Evolutionary conservation across 2,888 invertebrate species (phyloP), one percentile per base, ranked within the genome.

Genomic region (Yponomeuta plumbellus): DNA sequence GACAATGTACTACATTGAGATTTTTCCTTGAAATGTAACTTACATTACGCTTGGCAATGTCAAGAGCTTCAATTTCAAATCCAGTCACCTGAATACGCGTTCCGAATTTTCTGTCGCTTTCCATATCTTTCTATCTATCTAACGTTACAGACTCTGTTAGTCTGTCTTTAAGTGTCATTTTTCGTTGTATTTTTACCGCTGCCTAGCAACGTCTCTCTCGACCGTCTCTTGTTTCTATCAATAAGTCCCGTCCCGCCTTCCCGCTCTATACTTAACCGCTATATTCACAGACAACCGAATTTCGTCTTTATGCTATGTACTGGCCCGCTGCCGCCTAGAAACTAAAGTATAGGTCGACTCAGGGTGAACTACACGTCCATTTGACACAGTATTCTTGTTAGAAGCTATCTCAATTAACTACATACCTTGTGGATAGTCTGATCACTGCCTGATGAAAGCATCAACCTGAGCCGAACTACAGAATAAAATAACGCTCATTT

Each of bases 241-340:
- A 59, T 59, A 23, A 23, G 59, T 59, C 59, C 59, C 59, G 59
- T 59, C 59, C 59, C 59, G 59, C 59, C 59, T 21, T 21, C 22
- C 3, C 23, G 23, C 21, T 11, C 59, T 20, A 59, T 59, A 13
- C 59, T 59, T 61, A 26, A 61, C 61, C 61, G 65, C 73, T 73
- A 76, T 76, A 76, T 75, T 74, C 74, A 75, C 75, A 74, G 64
- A 70, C 71, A 72, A 76, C 71, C 76, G 70, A 75, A 70, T 72
- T 74, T 62, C 34, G 44, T 13, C n/a, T 59, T 21, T 59, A 22
- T 59, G n/a, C n/a, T 21, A 59, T 11, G 17, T 52, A 52, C 44
- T 52, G 44, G 44, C 44, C 44, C 44, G 10, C 44, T 52, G 44
- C 44, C 44, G 44, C 44, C 44, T 52, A 52, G 17, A 52, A 52